Base-by-base conservation (phyloP, 2,113 vertebrate genomes). In the Boleophthalmus pectinirostris region DNA sequence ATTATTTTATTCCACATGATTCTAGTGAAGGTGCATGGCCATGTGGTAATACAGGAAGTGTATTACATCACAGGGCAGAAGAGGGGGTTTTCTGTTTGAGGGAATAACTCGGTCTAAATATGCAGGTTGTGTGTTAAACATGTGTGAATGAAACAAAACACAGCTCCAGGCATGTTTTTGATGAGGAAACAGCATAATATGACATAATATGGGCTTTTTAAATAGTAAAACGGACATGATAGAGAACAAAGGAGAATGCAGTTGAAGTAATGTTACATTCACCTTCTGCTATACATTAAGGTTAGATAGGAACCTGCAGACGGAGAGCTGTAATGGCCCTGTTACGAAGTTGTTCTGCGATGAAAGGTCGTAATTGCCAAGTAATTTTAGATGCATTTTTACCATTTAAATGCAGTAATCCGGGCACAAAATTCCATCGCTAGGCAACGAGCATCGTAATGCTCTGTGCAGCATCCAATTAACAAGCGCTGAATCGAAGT, bases 381-480 rank as follows among this genome's bases (percentile, higher is more conserved):
- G 84, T 91, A 82, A 90, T 92, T 85, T 83, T 85, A 81, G 82
- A 89, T 89, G 70, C 81, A 71, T 80, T 92, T 90, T 87, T 71
- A 58, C 38, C 43, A 82, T 43, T 43, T 43, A 83, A 81, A 86
- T 82, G 85, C 75, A 72, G 49, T n/a, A 80, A 81, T 72, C 51
- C 72, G 84, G 79, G 80, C 80, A 80, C 70, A 75, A 70, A 67
- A 77, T 76, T 73, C 49, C 73, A 90, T 93, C 89, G 92, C 93
- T 92, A 92, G 87, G 91, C 91, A 92, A 93, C 92, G 49, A 65
- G 64, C 77, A 82, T 82, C 74, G 68, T 78, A 81, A 82, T 75
- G 79, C 81, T 81, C 70, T 77, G 66, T 74, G 85, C 83, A 86
- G 83, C 82, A 89, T 80, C 91, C 87, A 90, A 90, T 92, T 91